Base-by-base conservation (phyloP, 2,113 vertebrate species). In the Dipodomys merriami region DNA sequence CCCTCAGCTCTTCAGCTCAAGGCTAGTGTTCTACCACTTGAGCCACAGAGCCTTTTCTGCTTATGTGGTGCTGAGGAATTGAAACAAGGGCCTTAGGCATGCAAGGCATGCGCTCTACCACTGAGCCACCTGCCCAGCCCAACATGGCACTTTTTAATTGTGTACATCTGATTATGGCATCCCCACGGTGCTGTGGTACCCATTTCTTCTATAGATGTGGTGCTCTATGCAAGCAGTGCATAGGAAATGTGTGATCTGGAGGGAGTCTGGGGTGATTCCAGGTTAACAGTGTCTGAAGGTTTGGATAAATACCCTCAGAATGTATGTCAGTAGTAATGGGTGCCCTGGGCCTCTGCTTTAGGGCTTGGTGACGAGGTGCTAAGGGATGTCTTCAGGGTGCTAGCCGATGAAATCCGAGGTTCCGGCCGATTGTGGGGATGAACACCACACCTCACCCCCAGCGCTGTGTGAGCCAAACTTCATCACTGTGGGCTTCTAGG, bases 241-340 rank as follows among this genome's bases (percentile, higher is more conserved):
- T 27, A 65, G 33, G 23, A 62, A 53, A 67, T 22, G 53, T 46
- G 27, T 25, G 30, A 85, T 74, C 35, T 12, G 27, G 80, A 46
- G 16, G 23, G 62, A 33, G 5, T 23, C n/a, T 39, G 33, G 19
- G 62, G 8, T 80, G 60, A 67, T 8, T 53, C 53, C 27, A 44
- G 71, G 7, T 19, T 44, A 22, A 19, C 23, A 78, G 27, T 53
- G 62, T 29, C 22, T 10, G 39, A 11, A 16, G 11, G 11, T 11
- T 60, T 62, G 39, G 53, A 39, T 86, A 57, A 46, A 15, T 19
- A 27, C 46, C 16, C 6, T 39, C 74, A 30, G n/a, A 71, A 5
- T 0, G 0, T 0, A 6, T 6, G 15, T 4, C 1, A 7, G 16
- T 1, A 74, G 25, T 7, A 33, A 18, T 12, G 16, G 65, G n/a